Conservation (phyloP, 2,888 invertebrate species). For the Schrankia costaestrigalis region DNA sequence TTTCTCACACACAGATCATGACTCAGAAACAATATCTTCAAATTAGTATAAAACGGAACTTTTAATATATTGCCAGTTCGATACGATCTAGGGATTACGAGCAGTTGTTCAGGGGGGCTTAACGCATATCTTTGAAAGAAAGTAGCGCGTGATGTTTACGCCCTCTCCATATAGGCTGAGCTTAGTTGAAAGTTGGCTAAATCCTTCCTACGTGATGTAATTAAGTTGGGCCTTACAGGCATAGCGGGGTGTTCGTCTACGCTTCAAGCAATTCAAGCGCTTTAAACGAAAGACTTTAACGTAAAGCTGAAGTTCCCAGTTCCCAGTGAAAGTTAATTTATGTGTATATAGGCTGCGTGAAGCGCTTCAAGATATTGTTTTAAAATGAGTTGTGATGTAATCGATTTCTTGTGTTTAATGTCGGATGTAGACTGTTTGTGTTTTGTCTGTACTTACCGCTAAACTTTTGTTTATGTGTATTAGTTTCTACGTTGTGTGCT, state of each 20-base stretch:
- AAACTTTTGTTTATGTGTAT: too few species aligned
- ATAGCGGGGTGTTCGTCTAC: conserved; percentile 21
- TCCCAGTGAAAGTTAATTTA: conserved; percentile 25
- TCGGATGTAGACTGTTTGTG: not conserved
- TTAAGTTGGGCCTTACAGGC: conserved; percentile 46
- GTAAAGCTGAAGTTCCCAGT: conserved; percentile 20
- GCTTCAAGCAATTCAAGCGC: conserved; percentile 29
- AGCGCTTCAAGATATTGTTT: conserved; percentile 30
- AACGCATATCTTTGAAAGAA: conserved; percentile 60
- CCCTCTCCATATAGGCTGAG: conserved; percentile 46
- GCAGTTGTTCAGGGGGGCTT: conserved; percentile 51
- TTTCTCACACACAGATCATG: too few species aligned
- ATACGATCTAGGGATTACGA: conserved; percentile 43
- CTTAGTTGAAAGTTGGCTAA: conserved; percentile 53
- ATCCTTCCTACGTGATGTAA: conserved; percentile 64
- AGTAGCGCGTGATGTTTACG: conserved; percentile 54
- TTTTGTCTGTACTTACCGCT: too few species aligned
- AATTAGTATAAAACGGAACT: conserved; percentile 32
- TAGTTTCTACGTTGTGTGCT: too few species aligned
- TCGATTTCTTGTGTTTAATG: conserved; percentile 9
- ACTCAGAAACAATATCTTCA: conserved; percentile 16
- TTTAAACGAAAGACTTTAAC: conserved; percentile 14
- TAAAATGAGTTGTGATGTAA: conserved; percentile 33
- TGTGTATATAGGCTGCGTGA: conserved; percentile 21
- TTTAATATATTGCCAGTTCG: conserved; percentile 34